A percentile compares a stretch with the other conserved stretches of the same genome.
Conservation (phyloP, 2,888 invertebrate species). For the Eristalinus aeneus region DNA sequence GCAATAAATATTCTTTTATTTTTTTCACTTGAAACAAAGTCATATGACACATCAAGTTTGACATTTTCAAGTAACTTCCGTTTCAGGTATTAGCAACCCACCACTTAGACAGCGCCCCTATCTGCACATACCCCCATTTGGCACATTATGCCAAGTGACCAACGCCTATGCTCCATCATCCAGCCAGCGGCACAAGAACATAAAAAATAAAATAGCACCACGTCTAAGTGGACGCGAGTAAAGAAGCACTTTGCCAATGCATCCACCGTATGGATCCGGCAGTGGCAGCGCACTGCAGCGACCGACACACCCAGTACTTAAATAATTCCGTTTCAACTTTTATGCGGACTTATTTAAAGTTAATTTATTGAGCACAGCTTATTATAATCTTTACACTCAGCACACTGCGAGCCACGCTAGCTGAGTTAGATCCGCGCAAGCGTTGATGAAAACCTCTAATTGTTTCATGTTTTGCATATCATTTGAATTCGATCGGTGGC, state of each 20-base stretch:
- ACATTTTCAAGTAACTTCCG: too few relatives aligned
- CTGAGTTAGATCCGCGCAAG: neutral
- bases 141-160: neutral
- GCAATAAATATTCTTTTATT: too few relatives aligned
- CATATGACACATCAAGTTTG: too few relatives aligned
- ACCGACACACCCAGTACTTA: constrained; percentile 37
- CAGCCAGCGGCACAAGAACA: neutral
- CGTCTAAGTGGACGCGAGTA: neutral
- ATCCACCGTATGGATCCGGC: constrained; percentile 7
- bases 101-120: neutral
- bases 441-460: neutral
- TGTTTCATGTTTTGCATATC: neutral
- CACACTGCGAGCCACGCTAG: neutral
- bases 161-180: neutral
- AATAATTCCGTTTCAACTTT: constrained; percentile 13
- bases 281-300: neutral
- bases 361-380: constrained; percentile 19
- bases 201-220: neutral
- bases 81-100: neutral
- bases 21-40: too few relatives aligned
- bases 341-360: constrained; percentile 13
- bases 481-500: neutral
- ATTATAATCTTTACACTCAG: neutral
- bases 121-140: neutral
- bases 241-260: neutral